A percentile compares a stretch with the other conserved stretches of the same genome.
phyloP scores from a whole-genome alignment of 2,113 vertebrate species.

The Craseonycteris thonglongyai region DNA sequence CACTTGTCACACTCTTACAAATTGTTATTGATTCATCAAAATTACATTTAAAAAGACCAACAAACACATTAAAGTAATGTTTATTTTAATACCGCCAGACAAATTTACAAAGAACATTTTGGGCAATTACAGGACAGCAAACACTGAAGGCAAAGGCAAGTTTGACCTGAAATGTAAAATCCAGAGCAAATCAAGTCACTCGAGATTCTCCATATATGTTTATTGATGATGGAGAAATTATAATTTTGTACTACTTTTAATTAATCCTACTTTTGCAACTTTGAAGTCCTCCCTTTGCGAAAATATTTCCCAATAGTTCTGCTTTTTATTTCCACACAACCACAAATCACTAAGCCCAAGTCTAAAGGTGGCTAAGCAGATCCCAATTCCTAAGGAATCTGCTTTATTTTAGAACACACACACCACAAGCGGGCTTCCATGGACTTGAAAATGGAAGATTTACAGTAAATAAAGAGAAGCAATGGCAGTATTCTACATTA shows the following conservation, averaged over 20 bases:
- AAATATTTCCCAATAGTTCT: not conserved
- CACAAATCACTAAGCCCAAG: not conserved
- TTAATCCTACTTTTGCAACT: not conserved
- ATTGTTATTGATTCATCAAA: not conserved
- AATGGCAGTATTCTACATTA: not conserved
- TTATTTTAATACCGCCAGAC: too few species aligned
- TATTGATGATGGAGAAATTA: not conserved
- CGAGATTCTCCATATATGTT: not conserved
- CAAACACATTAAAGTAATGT: not conserved
- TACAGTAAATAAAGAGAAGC: not conserved
- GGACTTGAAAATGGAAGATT: not conserved
- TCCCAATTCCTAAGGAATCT: not conserved
- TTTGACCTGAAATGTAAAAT: not conserved
- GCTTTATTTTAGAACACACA: not conserved
- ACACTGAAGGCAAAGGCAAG: not conserved
- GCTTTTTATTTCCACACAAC: slow-evolving; percentile 6
- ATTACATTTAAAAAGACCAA: not conserved
- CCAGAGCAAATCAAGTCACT: not conserved
- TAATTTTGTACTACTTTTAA: not conserved
- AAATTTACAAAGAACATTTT: not conserved
- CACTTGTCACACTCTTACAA: not conserved
- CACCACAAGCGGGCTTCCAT: not conserved
- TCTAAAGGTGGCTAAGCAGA: not conserved
- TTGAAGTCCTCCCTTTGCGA: not conserved
- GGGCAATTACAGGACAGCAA: not conserved